A percentile compares a stretch with the other conserved stretches of the same genome.
These are phyloP conservation scores for Carcinoscorpius rotundicauda DNA, from an alignment of 1,140 invertebrate species.

Conservation along the genomic window DNA sequence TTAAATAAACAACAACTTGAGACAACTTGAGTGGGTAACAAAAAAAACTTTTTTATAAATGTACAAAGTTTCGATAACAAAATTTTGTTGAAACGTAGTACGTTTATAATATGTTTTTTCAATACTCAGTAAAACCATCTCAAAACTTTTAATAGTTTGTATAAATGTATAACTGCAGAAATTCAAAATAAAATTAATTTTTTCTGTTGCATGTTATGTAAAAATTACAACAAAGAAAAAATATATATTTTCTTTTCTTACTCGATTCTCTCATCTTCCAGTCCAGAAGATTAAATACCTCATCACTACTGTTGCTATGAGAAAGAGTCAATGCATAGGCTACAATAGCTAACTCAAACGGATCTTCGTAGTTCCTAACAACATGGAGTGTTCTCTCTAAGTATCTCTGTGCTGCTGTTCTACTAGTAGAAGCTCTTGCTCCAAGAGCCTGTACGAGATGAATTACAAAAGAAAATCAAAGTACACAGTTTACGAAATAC, in stretches of 20 bases:
- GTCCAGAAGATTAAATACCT: slow-evolving; percentile 61
- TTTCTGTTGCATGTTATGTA: too few relatives aligned
- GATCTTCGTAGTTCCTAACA: slow-evolving; percentile 51
- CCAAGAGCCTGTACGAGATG: slow-evolving; percentile 44
- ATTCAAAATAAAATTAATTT: too few relatives aligned
- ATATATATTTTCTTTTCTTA: slow-evolving; percentile 22
- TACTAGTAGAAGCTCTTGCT: slow-evolving; percentile 53
- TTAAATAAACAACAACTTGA: too few relatives aligned
- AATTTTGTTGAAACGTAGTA: too few relatives aligned
- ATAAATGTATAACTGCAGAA: too few relatives aligned
- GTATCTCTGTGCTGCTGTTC: slow-evolving; percentile 53
- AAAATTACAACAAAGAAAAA: too few relatives aligned
- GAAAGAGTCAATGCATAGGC: slow-evolving; percentile 70
- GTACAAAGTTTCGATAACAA: too few relatives aligned
- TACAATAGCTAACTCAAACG: slow-evolving; percentile 74
- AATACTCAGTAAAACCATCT: too few relatives aligned
- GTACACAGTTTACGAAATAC: slow-evolving; percentile 33
- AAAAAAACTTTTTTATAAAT: too few relatives aligned
- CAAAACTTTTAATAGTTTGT: too few relatives aligned
- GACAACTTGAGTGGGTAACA: too few relatives aligned
- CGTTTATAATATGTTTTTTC: too few relatives aligned
- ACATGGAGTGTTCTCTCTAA: slow-evolving; percentile 71
- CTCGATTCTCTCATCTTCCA: slow-evolving; percentile 49
- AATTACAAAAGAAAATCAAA: slow-evolving; percentile 50
- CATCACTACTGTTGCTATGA: slow-evolving; percentile 62